These are phyloP conservation scores for Nansenia antarctica DNA, from an alignment of 2,113 vertebrate genomes.

Conservation along the genomic window DNA sequence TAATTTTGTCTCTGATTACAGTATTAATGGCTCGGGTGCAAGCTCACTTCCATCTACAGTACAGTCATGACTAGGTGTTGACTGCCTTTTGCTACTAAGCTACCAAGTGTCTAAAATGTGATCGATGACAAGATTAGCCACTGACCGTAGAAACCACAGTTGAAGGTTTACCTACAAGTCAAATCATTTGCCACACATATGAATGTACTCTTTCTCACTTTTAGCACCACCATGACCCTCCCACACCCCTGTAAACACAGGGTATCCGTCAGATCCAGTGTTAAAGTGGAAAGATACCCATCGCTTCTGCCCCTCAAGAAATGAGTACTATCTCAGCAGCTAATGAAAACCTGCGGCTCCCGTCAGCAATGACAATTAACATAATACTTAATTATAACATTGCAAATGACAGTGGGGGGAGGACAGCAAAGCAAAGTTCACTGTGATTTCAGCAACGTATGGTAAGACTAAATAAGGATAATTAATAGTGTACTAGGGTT, in stretches of 20 bases:
- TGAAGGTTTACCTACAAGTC: background rate
- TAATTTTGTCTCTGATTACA: background rate
- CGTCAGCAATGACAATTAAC: conserved; percentile 49
- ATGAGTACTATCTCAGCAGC: conserved; percentile 50
- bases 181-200: background rate
- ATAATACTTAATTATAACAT: conserved; percentile 56
- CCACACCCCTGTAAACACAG: conserved; percentile 13
- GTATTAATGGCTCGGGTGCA: background rate
- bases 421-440: conserved; percentile 52
- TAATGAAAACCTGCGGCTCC: conserved; percentile 53
- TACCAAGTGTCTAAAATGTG: background rate
- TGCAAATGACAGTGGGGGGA: conserved; percentile 50
- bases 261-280: conserved; percentile 18
- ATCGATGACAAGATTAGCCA: background rate
- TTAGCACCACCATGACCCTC: background rate
- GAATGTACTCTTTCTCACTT: background rate
- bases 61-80: background rate
- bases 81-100: background rate
- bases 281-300: conserved; percentile 11
- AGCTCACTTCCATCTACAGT: too few relatives aligned
- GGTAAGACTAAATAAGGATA: conserved; percentile 37
- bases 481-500: conserved; percentile 9
- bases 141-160: background rate
- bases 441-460: conserved; percentile 36
- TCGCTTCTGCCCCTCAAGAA: conserved; percentile 30